Conservation (phyloP, 1,140 invertebrate species). For the Campodea augens region DNA sequence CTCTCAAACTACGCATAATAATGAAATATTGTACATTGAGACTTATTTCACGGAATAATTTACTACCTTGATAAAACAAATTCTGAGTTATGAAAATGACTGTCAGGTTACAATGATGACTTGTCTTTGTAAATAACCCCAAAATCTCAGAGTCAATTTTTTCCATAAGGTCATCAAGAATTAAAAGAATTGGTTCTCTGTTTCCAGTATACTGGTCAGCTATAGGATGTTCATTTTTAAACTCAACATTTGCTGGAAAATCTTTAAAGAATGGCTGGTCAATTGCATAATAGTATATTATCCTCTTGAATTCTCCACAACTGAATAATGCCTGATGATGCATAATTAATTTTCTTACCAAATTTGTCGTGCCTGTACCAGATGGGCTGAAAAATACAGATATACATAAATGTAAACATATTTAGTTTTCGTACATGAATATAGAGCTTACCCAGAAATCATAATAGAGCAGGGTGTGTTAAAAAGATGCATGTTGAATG, state of each 20-base stretch:
- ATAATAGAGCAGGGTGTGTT: too few relatives aligned
- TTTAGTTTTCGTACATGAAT: too few relatives aligned
- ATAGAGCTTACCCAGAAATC: too few relatives aligned
- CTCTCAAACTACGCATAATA: slow-evolving; percentile 24
- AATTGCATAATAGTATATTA: too few relatives aligned
- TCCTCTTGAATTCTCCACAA: too few relatives aligned
- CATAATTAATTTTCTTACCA: too few relatives aligned
- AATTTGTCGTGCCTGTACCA: too few relatives aligned
- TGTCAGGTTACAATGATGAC: slow-evolving; percentile 22
- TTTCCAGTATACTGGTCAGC: neutral
- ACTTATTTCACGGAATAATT: slow-evolving; percentile 21
- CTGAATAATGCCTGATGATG: too few relatives aligned
- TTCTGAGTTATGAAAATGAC: slow-evolving; percentile 26
- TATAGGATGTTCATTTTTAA: neutral
- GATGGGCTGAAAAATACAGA: too few relatives aligned
- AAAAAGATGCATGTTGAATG: too few relatives aligned
- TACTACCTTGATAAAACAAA: slow-evolving; percentile 24
- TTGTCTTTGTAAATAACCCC: slow-evolving; percentile 25
- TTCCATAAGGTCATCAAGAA: slow-evolving; percentile 24
- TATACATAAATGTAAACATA: too few relatives aligned
- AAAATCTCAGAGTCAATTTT: slow-evolving; percentile 20
- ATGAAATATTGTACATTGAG: slow-evolving; percentile 22
- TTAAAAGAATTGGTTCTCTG: slow-evolving; percentile 9
- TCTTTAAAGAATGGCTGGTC: neutral
- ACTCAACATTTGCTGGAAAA: neutral